Base-by-base conservation (phyloP, 1,140 invertebrate species). In the Cydia amplana region DNA sequence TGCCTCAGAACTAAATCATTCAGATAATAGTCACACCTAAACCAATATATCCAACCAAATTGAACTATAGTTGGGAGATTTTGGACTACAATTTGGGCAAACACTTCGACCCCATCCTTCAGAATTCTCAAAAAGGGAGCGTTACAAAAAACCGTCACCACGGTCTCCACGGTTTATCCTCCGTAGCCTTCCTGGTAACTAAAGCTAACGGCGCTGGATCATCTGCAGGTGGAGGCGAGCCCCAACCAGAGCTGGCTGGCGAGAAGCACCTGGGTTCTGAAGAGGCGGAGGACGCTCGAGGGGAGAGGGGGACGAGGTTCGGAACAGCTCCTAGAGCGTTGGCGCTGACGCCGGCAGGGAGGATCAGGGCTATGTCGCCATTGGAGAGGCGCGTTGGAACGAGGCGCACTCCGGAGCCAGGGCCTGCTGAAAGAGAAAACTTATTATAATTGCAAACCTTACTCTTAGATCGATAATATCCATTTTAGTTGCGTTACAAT, bases 371-470 rank as follows among this genome's bases (percentile, higher is more conserved):
- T 64, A 97, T 94, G 82, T 97, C 97, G 0, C 97, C 97, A 36
- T 95, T 96, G 2, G 96, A 95, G 25, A 97, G 86, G 73, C 96
- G 94, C 28, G 96, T 97, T 16, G 97, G 97, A 12, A 97, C 95
- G 25, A 97, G 92, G 78, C 97, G 96, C 7, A 97, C 94, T 1
- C 96, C 95, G 25, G 94, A 93, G 2, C 95, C 94, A 7, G 94
- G 94, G n/a, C 94, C 94, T 75, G 96, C 94, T 87, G 95, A 93
- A 85, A 94, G 65, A 5, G 18, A 9, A 43, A 36, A 3, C n/a
- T 70, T 6, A 18, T 70, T 65, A 25, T 14, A 28, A 65, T 32
- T 14, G 63, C 23, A 25, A 20, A 12, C 12, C 60, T 64, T 6
- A 16, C 18, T 51, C 49, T 43, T 12, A 28, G 28, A 28, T 4